Conservation (phyloP, 2,113 vertebrate genomes). For the Grus americana region DNA sequence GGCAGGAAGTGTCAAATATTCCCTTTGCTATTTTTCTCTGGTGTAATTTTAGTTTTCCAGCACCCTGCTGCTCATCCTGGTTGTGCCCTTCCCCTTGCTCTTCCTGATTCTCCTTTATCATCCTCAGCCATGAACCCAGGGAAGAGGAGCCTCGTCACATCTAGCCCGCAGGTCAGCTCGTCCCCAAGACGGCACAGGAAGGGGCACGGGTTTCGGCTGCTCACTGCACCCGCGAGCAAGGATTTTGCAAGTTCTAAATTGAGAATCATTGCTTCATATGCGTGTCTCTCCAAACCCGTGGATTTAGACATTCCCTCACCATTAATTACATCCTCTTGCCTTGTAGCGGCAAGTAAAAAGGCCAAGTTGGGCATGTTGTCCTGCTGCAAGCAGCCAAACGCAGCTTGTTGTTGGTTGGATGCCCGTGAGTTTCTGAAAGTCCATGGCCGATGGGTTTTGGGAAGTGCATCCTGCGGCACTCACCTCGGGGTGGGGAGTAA, state of each 20-base stretch:
- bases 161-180: background rate
- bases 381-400: background rate
- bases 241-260: background rate
- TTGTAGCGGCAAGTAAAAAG: background rate
- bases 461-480: background rate
- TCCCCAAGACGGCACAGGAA: rapidly evolving
- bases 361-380: background rate
- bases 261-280: background rate
- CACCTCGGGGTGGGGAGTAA: background rate
- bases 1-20: background rate
- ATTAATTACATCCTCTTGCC: constrained; percentile 4
- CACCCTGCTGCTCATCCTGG: background rate
- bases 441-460: background rate
- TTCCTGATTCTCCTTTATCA: background rate
- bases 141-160: rapidly evolving
- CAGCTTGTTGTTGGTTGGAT: background rate
- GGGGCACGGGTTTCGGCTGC: background rate
- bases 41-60: background rate
- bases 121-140: background rate
- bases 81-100: background rate
- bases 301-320: constrained; percentile 58
- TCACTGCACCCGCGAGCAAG: background rate
- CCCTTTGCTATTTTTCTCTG: background rate
- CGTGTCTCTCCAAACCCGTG: background rate
- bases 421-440: background rate